Conservation (phyloP, 2,797 vertebrate genomes). For the Falco columbarius region DNA sequence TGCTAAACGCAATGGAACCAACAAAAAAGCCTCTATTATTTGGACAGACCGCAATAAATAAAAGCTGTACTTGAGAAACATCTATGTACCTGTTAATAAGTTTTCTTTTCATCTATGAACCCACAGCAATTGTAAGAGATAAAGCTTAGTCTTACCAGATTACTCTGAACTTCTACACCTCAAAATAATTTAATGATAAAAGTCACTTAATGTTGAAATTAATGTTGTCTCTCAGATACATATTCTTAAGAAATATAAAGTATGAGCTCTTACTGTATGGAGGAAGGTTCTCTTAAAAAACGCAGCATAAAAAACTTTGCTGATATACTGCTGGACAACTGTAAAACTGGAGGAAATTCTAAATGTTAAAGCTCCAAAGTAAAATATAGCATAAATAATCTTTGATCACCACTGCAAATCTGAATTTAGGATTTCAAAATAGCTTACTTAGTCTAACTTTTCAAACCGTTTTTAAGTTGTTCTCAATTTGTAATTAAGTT, state of each 20-base stretch:
- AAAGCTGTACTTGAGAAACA: neutral
- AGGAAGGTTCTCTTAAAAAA: neutral
- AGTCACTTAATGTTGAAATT: neutral
- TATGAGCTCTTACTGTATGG: neutral
- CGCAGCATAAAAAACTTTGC: neutral
- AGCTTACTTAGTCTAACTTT: neutral
- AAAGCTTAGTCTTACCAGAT: neutral
- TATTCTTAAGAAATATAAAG: neutral
- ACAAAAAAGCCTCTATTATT: neutral
- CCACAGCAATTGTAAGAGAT: neutral
- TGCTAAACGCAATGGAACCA: neutral
- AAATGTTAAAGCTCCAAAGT: neutral
- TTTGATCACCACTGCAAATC: neutral
- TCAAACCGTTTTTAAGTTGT: neutral
- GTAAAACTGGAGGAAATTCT: neutral
- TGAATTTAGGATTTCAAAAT: neutral
- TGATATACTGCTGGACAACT: neutral
- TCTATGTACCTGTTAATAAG: neutral
- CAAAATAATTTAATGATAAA: neutral
- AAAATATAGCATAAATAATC: neutral
- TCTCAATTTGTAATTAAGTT: neutral
- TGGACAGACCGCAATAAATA: neutral
- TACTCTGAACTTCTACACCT: neutral
- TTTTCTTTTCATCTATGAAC: neutral
- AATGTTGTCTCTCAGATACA: neutral